These are phyloP conservation scores for Nycticebus coucang DNA, from an alignment of 2,113 vertebrate species.

Conservation along the genomic window DNA sequence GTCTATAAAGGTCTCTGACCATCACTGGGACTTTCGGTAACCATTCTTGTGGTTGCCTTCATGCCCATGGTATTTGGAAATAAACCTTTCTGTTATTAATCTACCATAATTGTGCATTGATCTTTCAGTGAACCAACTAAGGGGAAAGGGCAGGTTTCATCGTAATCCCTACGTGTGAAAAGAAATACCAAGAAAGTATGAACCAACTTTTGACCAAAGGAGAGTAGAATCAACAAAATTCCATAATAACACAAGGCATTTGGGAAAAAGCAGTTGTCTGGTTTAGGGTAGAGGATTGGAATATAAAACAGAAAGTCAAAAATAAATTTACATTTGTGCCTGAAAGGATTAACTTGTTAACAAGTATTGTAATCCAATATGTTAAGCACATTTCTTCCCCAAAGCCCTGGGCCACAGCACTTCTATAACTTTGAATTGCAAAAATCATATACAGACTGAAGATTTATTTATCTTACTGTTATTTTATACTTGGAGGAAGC, in stretches of 20 bases:
- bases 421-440: neutral
- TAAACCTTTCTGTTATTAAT: too few relatives aligned
- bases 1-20: too few relatives aligned
- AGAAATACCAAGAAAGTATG: neutral
- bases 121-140: too few relatives aligned
- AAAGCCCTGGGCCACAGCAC: neutral
- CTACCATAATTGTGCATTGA: too few relatives aligned
- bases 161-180: neutral
- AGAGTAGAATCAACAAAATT: neutral
- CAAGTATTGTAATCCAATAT: neutral
- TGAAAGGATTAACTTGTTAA: neutral
- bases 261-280: neutral
- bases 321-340: neutral
- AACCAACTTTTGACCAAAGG: neutral
- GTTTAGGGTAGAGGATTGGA: neutral
- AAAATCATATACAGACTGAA: neutral
- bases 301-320: neutral
- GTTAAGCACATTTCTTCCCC: neutral
- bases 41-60: too few relatives aligned
- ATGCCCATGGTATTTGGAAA: too few relatives aligned
- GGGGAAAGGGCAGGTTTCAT: too few relatives aligned
- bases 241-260: neutral
- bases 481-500: neutral
- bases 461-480: neutral
- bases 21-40: too few relatives aligned